Conservation (phyloP, 2,888 invertebrate species). For the Lobophora halterata region DNA sequence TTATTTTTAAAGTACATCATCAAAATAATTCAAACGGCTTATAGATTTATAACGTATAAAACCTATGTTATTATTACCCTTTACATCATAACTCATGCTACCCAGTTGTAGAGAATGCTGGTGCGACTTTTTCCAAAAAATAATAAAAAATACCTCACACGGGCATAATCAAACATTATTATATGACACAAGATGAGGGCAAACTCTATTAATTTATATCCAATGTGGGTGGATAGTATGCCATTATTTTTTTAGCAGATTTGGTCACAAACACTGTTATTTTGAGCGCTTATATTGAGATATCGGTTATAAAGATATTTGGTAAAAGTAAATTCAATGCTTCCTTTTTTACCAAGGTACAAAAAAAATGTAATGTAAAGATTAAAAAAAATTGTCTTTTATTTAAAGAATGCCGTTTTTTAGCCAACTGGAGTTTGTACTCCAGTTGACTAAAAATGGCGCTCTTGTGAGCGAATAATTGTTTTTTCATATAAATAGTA, state of each 20-base stretch:
- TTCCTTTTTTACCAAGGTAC: too few relatives aligned
- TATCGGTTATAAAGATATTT: slow-evolving; percentile 40
- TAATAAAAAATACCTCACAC: slow-evolving; percentile 78
- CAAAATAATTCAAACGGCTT: too few relatives aligned
- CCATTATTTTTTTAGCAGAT: slow-evolving; percentile 66
- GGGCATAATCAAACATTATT: slow-evolving; percentile 72
- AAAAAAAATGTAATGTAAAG: too few relatives aligned
- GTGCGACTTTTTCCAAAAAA: slow-evolving; percentile 55
- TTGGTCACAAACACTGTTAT: slow-evolving; percentile 65
- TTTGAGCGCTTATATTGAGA: slow-evolving; percentile 63
- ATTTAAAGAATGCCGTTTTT: too few relatives aligned
- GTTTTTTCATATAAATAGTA: too few relatives aligned
- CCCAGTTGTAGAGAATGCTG: slow-evolving; percentile 65
- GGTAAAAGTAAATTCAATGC: too few relatives aligned
- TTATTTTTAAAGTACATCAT: too few relatives aligned
- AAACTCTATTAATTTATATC: slow-evolving; percentile 79
- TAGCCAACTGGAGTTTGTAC: too few relatives aligned
- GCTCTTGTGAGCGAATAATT: too few relatives aligned
- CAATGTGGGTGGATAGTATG: slow-evolving; percentile 79
- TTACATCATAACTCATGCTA: slow-evolving; percentile 61
- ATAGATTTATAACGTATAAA: slow-evolving; percentile 11
- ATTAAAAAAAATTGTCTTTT: too few relatives aligned
- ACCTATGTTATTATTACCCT: slow-evolving; percentile 48
- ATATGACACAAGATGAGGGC: slow-evolving; percentile 74
- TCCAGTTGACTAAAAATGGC: too few relatives aligned